Percentiles rank a stretch among this genome's conserved stretches.
These are phyloP conservation scores for Alfaro cultratus DNA, from an alignment of 2,797 vertebrate species.

Conservation along the genomic window DNA sequence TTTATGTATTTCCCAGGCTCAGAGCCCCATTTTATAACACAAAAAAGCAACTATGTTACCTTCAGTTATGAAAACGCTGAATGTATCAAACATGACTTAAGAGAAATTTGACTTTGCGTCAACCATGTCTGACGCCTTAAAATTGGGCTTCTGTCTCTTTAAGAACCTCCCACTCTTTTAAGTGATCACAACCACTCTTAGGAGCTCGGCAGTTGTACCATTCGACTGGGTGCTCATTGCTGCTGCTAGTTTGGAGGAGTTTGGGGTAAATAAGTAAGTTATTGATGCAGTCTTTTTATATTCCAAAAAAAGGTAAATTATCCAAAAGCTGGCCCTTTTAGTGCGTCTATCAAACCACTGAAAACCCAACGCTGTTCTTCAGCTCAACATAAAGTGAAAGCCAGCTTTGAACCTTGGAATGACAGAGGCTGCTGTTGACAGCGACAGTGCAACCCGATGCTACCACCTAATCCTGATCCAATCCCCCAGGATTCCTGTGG, in stretches of 20 bases:
- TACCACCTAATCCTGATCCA: slow-evolving; percentile 74
- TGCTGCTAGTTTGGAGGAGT: neutral
- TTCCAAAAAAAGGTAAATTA: neutral
- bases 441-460: slow-evolving; percentile 69
- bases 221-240: neutral
- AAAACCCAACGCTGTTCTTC: neutral
- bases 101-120: no score
- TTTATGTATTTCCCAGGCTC: neutral
- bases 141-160: neutral
- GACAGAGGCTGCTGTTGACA: slow-evolving; percentile 49
- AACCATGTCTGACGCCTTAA: no score
- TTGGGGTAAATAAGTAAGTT: neutral
- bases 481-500: slow-evolving; percentile 64
- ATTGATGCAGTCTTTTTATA: neutral
- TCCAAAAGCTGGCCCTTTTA: neutral
- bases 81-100: no score
- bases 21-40: neutral
- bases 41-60: no score
- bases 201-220: no score
- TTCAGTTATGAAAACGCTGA: no score
- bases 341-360: neutral
- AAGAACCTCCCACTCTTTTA: neutral
- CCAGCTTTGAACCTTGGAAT: slow-evolving; percentile 37
- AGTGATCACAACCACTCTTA: no score
- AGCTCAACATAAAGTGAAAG: slow-evolving; percentile 3